Percentiles rank a stretch among this genome's conserved stretches.
phyloP scores from a whole-genome alignment of 2,888 invertebrate species.

The Drosophila birchii region DNA sequence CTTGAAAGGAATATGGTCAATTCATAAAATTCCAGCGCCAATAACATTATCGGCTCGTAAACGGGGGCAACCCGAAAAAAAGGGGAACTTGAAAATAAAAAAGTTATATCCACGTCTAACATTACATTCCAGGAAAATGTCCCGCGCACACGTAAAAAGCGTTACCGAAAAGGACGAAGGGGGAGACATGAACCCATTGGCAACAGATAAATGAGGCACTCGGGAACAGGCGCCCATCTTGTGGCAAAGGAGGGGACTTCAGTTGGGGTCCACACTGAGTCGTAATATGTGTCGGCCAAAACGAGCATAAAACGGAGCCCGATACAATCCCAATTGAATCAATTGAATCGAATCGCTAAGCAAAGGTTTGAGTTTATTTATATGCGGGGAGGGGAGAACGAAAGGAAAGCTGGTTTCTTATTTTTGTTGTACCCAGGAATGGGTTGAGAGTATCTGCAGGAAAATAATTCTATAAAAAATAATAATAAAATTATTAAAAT shows the following conservation, averaged over 20 bases:
- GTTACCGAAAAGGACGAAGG: conserved; percentile 41
- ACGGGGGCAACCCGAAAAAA: conserved; percentile 27
- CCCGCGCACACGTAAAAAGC: conserved; percentile 49
- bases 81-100: conserved; percentile 21
- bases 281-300: conserved; percentile 64
- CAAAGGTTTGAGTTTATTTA: conserved; percentile 55
- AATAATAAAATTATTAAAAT: no score
- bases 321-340: conserved; percentile 80
- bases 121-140: conserved; percentile 67
- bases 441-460: background rate
- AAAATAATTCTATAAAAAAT: background rate
- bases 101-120: conserved; percentile 55
- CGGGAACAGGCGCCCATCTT: conserved; percentile 55
- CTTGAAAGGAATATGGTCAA: conserved; percentile 36
- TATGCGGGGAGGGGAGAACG: background rate
- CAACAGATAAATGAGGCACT: conserved; percentile 77
- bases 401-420: conserved; percentile 1
- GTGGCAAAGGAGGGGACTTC: background rate
- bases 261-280: no score
- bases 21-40: conserved; percentile 59
- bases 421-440: conserved; percentile 1
- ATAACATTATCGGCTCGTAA: conserved; percentile 75
- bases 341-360: conserved; percentile 78
- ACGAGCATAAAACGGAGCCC: conserved; percentile 74
- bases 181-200: conserved; percentile 41